phyloP scores from a whole-genome alignment of 2,113 vertebrate species.

The Phasianus colchicus region DNA sequence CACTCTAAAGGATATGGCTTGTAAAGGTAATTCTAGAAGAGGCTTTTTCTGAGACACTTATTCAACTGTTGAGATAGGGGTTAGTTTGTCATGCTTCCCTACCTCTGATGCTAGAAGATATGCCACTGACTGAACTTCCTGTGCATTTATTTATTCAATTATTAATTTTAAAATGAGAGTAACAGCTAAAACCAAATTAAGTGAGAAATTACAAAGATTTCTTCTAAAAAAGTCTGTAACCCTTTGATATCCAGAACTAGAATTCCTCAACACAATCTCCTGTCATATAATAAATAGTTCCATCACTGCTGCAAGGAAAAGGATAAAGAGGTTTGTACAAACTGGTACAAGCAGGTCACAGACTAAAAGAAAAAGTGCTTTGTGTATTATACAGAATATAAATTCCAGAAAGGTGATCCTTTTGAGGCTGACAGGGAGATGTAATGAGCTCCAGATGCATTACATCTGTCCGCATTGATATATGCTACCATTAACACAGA shows the following conservation, averaged over 20 bases:
- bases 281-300: background rate
- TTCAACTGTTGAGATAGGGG: slow-evolving; percentile 6
- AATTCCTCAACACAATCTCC: background rate
- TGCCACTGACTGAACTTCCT: background rate
- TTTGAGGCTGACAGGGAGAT: background rate
- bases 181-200: slow-evolving; percentile 15
- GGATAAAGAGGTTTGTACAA: background rate
- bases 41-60: slow-evolving; percentile 48
- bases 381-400: background rate
- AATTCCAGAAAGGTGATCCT: background rate
- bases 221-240: background rate
- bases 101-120: background rate
- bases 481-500: background rate
- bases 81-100: background rate
- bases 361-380: background rate
- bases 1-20: no score
- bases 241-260: background rate
- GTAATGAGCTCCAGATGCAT: background rate
- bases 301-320: background rate
- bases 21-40: slow-evolving; percentile 48
- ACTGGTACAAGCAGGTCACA: background rate
- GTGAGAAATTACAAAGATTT: background rate
- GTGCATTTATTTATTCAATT: background rate
- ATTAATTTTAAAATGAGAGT: background rate
- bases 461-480: background rate